Evolutionary conservation across 2,113 vertebrate species (phyloP).

Genomic region (Phainopepla nitens): DNA sequence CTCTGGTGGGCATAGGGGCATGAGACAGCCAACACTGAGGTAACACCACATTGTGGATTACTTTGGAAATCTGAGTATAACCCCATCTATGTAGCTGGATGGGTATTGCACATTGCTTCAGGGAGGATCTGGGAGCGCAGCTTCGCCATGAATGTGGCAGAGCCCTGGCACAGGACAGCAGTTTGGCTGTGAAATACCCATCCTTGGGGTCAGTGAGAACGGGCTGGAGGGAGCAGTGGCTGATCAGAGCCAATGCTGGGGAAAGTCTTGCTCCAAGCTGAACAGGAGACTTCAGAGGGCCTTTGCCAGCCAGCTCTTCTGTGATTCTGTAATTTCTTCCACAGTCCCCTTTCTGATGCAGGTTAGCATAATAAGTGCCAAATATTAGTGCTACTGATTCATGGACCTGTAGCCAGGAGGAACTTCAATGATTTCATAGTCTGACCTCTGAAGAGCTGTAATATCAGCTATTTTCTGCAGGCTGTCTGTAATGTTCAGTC

Average conservation of each 20-base stretch:
- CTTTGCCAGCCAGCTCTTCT: neutral
- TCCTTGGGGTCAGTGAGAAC: neutral
- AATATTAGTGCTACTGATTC: neutral
- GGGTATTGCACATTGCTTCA: neutral
- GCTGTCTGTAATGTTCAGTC: neutral
- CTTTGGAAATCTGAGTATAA: neutral
- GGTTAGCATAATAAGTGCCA: neutral
- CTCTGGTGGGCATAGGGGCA: neutral
- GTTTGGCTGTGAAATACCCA: neutral
- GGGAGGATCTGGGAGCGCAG: neutral
- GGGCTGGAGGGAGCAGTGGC: neutral
- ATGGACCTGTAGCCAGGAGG: neutral
- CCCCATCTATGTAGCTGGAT: neutral
- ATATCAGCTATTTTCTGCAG: neutral
- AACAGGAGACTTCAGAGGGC: neutral
- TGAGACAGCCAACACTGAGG: neutral
- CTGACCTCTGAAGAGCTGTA: neutral
- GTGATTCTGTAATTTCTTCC: neutral
- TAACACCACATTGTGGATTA: neutral
- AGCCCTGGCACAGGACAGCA: neutral
- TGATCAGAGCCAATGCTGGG: neutral
- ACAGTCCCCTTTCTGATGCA: neutral
- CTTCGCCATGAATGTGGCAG: neutral
- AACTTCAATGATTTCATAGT: neutral
- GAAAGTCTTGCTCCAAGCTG: neutral